A percentile compares a stretch with the other conserved stretches of the same genome.
Conservation (phyloP, 2,888 invertebrate genomes). For the Stramonita haemastoma region DNA sequence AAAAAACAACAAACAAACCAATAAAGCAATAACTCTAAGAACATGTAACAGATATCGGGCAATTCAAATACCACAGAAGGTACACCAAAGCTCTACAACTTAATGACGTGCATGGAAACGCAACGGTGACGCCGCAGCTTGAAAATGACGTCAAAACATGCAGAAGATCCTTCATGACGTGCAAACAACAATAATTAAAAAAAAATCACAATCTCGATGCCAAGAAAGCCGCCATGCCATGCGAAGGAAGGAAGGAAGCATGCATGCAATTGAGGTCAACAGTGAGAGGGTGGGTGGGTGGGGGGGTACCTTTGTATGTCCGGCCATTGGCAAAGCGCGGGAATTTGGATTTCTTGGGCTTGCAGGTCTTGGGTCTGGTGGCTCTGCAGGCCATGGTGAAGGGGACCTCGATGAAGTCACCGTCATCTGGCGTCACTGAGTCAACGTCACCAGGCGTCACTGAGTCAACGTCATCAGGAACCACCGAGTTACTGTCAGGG, state of each 20-base stretch:
- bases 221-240: no score
- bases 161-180: not conserved
- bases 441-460: not conserved
- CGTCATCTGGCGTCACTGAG: not conserved
- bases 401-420: slow-evolving; percentile 9
- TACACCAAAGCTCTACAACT: no score
- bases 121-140: no score
- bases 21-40: no score
- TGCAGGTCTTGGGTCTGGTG: slow-evolving; percentile 17
- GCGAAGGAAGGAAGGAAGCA: no score
- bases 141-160: not conserved
- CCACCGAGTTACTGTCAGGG: not conserved
- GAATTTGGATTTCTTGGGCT: not conserved
- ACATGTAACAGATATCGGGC: no score
- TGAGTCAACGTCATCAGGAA: not conserved
- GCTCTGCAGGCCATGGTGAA: not conserved
- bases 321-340: slow-evolving; percentile 37
- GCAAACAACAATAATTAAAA: not conserved
- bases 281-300: not conserved
- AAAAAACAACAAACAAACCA: no score
- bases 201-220: no score
- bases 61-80: no score
- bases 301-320: slow-evolving; percentile 33
- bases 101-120: no score
- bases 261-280: not conserved